Evolutionary conservation across 1,140 invertebrate genomes (phyloP).

Genomic region (Babylonia areolata): DNA sequence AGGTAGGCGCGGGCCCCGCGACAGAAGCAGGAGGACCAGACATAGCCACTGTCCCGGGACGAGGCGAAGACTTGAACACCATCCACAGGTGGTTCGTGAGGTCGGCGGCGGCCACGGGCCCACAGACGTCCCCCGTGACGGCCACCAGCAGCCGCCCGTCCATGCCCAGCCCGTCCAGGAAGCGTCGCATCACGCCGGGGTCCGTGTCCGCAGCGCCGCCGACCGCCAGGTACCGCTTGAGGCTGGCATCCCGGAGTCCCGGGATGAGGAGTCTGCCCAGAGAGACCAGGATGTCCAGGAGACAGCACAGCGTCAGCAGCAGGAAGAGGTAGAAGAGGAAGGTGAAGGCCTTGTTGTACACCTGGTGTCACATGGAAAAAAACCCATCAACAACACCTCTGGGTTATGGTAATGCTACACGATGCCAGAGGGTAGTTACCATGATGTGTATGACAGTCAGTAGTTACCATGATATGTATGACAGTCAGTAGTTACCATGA

Average conservation of each 20-base stretch:
- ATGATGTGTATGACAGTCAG: too few relatives aligned
- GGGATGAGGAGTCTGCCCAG: not conserved
- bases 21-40: not conserved
- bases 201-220: not conserved
- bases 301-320: not conserved
- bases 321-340: conserved; percentile 40
- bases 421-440: too few relatives aligned
- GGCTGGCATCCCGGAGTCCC: not conserved
- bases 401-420: too few relatives aligned
- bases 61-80: not conserved
- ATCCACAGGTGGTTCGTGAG: conserved; percentile 26
- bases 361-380: not conserved
- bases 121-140: conserved; percentile 4
- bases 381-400: not conserved
- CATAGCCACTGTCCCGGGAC: not conserved
- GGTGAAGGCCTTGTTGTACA: conserved; percentile 33
- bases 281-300: not conserved
- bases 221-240: conserved; percentile 6
- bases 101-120: conserved; percentile 23
- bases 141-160: conserved; percentile 37
- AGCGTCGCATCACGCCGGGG: not conserved
- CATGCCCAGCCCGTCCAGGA: conserved; percentile 14
- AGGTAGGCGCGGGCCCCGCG: not conserved
- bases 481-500: too few relatives aligned
- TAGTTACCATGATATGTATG: too few relatives aligned